Conservation (phyloP, 2,888 invertebrate genomes). For the Aleiodes testaceus region DNA sequence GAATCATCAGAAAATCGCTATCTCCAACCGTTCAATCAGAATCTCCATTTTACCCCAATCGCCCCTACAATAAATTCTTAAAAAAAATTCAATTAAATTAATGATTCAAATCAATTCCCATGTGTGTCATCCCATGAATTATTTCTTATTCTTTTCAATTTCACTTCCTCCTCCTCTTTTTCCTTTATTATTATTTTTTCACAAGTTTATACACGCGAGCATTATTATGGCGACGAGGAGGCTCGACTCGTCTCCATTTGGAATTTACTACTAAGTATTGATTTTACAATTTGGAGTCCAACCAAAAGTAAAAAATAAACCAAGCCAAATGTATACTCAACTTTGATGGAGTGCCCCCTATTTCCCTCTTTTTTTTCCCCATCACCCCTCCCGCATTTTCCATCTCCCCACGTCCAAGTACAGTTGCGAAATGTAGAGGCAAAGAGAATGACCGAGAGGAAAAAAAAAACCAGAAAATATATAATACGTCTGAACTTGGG, state of each 20-base stretch:
- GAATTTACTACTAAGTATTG: constrained; percentile 72
- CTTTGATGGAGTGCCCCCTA: constrained; percentile 71
- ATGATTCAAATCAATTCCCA: constrained; percentile 39
- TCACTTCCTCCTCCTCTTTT: constrained; percentile 23
- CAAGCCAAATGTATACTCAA: constrained; percentile 70
- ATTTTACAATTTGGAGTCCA: constrained; percentile 73
- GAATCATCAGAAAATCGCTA: no score
- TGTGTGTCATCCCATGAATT: constrained; percentile 13
- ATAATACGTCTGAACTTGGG: constrained; percentile 20
- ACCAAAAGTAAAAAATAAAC: constrained; percentile 71
- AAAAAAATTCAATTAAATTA: no score
- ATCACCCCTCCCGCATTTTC: constrained; percentile 33
- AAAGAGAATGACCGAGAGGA: constrained; percentile 42
- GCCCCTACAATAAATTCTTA: no score
- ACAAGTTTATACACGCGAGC: constrained; percentile 37
- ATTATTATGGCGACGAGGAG: constrained; percentile 38
- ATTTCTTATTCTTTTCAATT: constrained; percentile 45
- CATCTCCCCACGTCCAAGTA: constrained; percentile 43
- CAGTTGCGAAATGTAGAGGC: constrained; percentile 38
- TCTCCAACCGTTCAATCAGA: no score
- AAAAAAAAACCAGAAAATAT: constrained; percentile 40
- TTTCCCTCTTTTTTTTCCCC: constrained; percentile 39
- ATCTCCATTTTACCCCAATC: no score
- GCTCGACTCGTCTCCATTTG: constrained; percentile 63
- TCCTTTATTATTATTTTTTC: constrained; percentile 37